These are phyloP conservation scores for Corythornis madagascariensis DNA, from an alignment of 2,113 vertebrate genomes.

Conservation along the genomic window DNA sequence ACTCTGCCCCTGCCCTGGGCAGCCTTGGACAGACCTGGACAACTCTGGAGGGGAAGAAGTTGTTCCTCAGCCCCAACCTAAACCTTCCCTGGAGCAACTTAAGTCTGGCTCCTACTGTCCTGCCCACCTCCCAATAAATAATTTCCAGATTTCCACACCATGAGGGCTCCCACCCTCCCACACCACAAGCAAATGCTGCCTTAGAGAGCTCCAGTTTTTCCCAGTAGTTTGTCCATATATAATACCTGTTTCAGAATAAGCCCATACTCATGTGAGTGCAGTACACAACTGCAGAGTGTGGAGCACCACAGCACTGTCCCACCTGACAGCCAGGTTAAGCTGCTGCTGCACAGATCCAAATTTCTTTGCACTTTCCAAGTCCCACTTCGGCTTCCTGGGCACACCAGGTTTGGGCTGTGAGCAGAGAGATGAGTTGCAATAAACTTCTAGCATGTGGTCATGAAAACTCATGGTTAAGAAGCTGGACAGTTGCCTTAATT, in stretches of 20 bases:
- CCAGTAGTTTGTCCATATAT: not conserved
- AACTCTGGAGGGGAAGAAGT: no score
- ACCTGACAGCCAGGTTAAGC: fast-evolving
- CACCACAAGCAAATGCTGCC: fast-evolving
- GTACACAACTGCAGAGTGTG: fast-evolving
- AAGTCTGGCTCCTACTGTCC: no score
- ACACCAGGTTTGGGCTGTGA: fast-evolving
- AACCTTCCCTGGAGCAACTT: no score
- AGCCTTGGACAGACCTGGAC: no score
- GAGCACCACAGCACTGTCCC: fast-evolving
- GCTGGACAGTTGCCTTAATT: no score
- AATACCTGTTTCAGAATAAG: fast-evolving
- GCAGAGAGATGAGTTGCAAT: no score
- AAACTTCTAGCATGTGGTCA: fast-evolving
- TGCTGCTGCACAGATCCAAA: fast-evolving
- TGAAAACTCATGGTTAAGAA: no score
- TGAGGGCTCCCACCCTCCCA: not conserved
- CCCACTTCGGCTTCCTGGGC: fast-evolving
- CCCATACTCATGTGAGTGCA: fast-evolving
- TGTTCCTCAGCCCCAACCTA: not conserved
- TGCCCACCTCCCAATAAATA: not conserved
- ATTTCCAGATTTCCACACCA: fast-evolving
- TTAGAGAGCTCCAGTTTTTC: not conserved
- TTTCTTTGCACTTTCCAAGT: fast-evolving
- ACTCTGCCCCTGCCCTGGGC: not conserved